Evolutionary conservation across 2,113 vertebrate genomes (phyloP), one percentile per base, ranked within the genome.

Genomic region (Prolemur simus): DNA sequence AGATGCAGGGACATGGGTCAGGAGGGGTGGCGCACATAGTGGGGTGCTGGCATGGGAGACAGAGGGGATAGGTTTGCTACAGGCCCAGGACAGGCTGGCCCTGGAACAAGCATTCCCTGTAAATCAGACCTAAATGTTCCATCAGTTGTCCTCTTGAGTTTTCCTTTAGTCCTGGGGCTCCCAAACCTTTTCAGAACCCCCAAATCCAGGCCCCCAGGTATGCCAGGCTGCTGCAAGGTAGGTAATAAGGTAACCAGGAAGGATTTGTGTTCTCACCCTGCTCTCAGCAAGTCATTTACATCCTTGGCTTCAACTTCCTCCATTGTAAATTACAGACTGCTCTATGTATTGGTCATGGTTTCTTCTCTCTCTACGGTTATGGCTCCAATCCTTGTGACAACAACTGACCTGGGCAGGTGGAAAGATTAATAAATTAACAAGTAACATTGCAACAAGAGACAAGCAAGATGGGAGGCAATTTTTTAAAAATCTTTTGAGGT

Each of bases 381-480:
- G 60, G 29, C 64, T 84, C 74, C 68, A 68, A 84, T 56, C 39
- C 12, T n/a, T 39, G 34, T 56, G 10, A 77, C 20, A 87, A 88
- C 5, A 94, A 49, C 52, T 91, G 11, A 80, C 27, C 37, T 47
- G 54, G 15, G 39, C 63, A 90, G 60, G 37, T 34, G 32, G 52
- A 64, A 86, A 96, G n/a, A 95, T 77, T 25, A 76, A 60, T 84
- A 82, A 69, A 74, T 68, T 52, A 73, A 68, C 37, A 90, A 42
- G 81, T 32, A 92, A 29, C 60, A 64, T 21, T 29, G 34, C 32
- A 73, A 27, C 78, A 95, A 96, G 37, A 74, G 29, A 78, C 71
- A 84, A 76, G 18, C 14, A 73, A 77, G 37, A 74, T 20, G 49
- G 8, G 29, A 93, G 25, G 47, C 21, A 88, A 63, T 27, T 34